Evolutionary conservation across 2,797 vertebrate genomes (phyloP).

Genomic region (Falco naumanni): DNA sequence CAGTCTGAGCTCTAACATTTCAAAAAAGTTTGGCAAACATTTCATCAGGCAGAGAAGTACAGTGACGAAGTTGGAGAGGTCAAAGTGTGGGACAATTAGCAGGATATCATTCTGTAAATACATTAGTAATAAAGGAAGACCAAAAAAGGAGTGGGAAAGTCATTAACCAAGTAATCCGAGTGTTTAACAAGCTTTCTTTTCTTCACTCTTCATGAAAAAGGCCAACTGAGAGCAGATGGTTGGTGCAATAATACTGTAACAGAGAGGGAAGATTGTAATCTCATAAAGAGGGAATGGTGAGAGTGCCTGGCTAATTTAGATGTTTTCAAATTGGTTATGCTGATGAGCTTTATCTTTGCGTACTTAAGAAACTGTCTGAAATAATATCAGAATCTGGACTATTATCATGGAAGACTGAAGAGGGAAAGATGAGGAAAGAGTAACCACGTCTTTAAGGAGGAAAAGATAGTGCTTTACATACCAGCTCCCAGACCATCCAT

Average conservation of each 20-base stretch:
- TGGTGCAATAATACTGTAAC: constrained; percentile 33
- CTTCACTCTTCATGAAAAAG: constrained; percentile 30
- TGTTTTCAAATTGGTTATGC: constrained; percentile 53
- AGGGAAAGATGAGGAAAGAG: neutral
- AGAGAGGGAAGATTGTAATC: constrained; percentile 56
- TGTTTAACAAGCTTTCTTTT: constrained; percentile 52
- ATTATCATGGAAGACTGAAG: neutral
- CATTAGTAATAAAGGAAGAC: constrained; percentile 1
- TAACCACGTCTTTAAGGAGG: neutral
- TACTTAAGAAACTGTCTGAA: constrained; percentile 12
- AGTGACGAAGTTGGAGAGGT: neutral
- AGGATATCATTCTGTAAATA: constrained; percentile 6
- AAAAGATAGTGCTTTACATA: neutral
- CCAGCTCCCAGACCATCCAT: neutral
- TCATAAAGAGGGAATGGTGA: constrained; percentile 20
- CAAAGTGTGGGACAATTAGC: neutral
- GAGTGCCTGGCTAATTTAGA: constrained; percentile 38
- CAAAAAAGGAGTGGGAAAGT: neutral
- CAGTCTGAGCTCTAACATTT: neutral
- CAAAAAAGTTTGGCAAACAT: rapidly evolving
- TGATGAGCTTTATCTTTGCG: constrained; percentile 55
- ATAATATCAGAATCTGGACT: neutral
- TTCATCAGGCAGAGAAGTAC: neutral
- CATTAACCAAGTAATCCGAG: constrained; percentile 36
- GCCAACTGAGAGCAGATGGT: constrained; percentile 64